A percentile compares a stretch with the other conserved stretches of the same genome.
These are phyloP conservation scores for Cantharis rufa DNA, from an alignment of 2,888 invertebrate species.

Conservation along the genomic window DNA sequence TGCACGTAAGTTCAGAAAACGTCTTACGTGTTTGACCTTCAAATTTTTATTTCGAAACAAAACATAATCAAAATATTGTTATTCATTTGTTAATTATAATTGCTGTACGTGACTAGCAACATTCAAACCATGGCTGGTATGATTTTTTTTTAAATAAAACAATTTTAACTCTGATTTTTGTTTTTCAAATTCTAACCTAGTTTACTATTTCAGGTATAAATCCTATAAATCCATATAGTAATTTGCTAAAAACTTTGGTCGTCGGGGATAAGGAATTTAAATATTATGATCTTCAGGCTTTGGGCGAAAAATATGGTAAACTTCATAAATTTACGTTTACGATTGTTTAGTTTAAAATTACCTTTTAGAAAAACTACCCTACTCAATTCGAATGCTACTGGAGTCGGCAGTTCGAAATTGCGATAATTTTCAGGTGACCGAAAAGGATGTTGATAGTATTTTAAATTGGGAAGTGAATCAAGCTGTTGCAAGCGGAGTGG, in stretches of 20 bases:
- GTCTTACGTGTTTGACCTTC: neutral
- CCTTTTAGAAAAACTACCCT: constrained; percentile 78
- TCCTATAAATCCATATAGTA: constrained; percentile 70
- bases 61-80: neutral
- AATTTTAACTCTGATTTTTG: neutral
- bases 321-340: constrained; percentile 25
- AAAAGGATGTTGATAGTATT: constrained; percentile 85
- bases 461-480: constrained; percentile 86
- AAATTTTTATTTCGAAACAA: neutral
- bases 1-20: neutral
- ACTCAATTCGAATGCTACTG: constrained; percentile 86
- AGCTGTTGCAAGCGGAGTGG: constrained; percentile 69
- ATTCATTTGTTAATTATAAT: neutral
- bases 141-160: constrained; percentile 13
- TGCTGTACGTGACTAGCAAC: constrained; percentile 40
- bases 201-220: constrained; percentile 57
- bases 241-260: constrained; percentile 63
- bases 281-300: constrained; percentile 77
- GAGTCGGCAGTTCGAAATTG: constrained; percentile 97
- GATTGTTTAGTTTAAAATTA: neutral
- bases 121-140: constrained; percentile 41
- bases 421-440: constrained; percentile 89
- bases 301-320: constrained; percentile 84
- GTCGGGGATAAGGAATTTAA: constrained; percentile 68
- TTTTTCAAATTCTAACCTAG: constrained; percentile 4